Percentiles rank a stretch among this genome's conserved stretches.
phyloP scores from a whole-genome alignment of 2,113 vertebrate genomes.

The Spheniscus mendiculus region DNA sequence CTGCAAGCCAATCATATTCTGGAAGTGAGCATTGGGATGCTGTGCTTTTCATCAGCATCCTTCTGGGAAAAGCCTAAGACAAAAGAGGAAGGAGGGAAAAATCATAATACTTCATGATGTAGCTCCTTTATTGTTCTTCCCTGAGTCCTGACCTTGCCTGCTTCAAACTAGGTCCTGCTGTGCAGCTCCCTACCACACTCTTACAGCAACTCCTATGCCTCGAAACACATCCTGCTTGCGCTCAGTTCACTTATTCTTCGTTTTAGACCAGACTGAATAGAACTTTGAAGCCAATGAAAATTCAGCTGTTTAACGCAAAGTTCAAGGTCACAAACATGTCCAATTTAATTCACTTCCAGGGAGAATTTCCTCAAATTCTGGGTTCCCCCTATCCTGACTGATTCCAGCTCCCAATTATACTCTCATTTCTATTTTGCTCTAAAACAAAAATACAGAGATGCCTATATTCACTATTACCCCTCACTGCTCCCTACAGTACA shows the following conservation, averaged over 20 bases:
- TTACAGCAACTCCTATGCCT: neutral
- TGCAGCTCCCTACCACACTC: neutral
- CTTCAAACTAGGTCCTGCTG: constrained; percentile 24
- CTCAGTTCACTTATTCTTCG: neutral
- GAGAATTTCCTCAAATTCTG: neutral
- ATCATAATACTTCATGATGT: neutral
- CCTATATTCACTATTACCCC: neutral
- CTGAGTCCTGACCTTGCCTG: neutral
- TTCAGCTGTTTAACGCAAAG: neutral
- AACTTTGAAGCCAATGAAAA: neutral
- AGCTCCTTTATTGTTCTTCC: neutral
- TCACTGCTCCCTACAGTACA: neutral
- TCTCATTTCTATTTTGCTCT: neutral
- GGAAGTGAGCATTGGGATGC: neutral
- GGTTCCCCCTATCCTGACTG: neutral
- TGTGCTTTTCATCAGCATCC: neutral
- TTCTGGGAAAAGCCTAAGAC: neutral
- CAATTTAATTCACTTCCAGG: neutral
- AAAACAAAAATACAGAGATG: neutral
- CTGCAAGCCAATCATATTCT: neutral
- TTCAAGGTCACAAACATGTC: neutral
- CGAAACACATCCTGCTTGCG: neutral
- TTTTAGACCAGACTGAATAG: neutral
- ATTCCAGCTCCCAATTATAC: neutral
- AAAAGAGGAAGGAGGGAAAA: neutral